Conservation (phyloP, 2,113 vertebrate genomes). For the Meriones unguiculatus region DNA sequence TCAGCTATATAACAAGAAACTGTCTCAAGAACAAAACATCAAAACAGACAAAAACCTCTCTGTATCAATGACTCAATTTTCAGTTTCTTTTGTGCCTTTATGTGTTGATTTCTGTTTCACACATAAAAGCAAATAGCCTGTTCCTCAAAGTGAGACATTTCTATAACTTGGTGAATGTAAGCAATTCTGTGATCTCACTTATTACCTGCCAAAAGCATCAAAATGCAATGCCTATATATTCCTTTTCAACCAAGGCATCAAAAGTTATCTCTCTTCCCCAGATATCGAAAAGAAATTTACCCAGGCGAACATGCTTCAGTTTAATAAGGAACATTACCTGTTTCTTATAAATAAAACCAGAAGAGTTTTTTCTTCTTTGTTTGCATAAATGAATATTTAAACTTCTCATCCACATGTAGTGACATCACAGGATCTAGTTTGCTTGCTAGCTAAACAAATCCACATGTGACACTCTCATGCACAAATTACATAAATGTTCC, state of each 20-base stretch:
- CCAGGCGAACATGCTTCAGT: neutral
- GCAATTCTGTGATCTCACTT: neutral
- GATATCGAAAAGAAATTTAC: slow-evolving; percentile 36
- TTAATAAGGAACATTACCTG: slow-evolving; percentile 25
- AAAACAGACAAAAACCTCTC: neutral
- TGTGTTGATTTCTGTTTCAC: slow-evolving; percentile 2
- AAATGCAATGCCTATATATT: neutral
- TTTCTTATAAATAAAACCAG: slow-evolving; percentile 79
- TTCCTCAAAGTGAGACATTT: slow-evolving; percentile 27
- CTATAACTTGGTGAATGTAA: slow-evolving; percentile 24
- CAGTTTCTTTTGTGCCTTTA: neutral
- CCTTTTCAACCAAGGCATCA: slow-evolving; percentile 35
- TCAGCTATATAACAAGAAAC: neutral
- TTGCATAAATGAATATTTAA: slow-evolving; percentile 81
- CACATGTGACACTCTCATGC: slow-evolving; percentile 74
- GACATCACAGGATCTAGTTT: slow-evolving; percentile 73
- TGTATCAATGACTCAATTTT: slow-evolving; percentile 16
- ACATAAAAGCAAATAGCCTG: neutral
- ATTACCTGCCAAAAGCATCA: slow-evolving; percentile 22
- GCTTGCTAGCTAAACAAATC: slow-evolving; percentile 81
- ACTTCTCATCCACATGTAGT: slow-evolving; percentile 76
- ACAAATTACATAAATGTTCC: slow-evolving; percentile 67
- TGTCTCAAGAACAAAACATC: neutral
- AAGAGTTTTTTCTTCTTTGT: slow-evolving; percentile 62
- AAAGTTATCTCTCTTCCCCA: slow-evolving; percentile 19